These are phyloP conservation scores for Cataglyphis cursor DNA, from an alignment of 2,888 invertebrate genomes.

Conservation along the genomic window DNA sequence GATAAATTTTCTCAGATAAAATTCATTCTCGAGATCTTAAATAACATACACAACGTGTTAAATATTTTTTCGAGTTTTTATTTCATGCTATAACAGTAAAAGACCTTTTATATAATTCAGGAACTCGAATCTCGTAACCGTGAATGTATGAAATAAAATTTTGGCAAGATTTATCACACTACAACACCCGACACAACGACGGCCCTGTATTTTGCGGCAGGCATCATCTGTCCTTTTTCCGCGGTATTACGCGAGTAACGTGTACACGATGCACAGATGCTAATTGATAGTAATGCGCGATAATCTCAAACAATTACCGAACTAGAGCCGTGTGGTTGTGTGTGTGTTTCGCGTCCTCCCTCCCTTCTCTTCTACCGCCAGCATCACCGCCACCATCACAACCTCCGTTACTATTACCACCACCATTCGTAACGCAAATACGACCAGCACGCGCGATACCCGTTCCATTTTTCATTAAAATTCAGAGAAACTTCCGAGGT, in stretches of 20 bases:
- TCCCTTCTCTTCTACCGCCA: neutral
- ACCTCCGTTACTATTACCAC: neutral
- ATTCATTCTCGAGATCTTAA: neutral
- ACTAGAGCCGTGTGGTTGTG: slow-evolving; percentile 46
- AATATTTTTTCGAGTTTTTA: slow-evolving; percentile 18
- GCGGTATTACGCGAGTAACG: slow-evolving; percentile 45
- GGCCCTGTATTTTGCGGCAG: slow-evolving; percentile 44
- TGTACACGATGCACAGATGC: slow-evolving; percentile 57
- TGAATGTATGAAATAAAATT: slow-evolving; percentile 35
- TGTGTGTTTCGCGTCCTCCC: neutral
- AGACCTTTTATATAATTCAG: neutral
- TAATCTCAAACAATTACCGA: slow-evolving; percentile 58
- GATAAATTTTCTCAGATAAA: neutral
- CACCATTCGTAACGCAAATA: slow-evolving; percentile 44
- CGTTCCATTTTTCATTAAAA: slow-evolving; percentile 62
- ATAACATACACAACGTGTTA: slow-evolving; percentile 5
- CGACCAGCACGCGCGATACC: slow-evolving; percentile 43
- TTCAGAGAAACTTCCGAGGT: slow-evolving; percentile 60
- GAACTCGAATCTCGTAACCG: slow-evolving; percentile 27
- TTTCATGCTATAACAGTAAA: neutral
- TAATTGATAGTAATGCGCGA: slow-evolving; percentile 64
- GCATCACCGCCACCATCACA: slow-evolving; percentile 19
- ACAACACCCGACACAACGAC: slow-evolving; percentile 1
- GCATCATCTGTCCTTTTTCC: slow-evolving; percentile 55
- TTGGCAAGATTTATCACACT: neutral